Evolutionary conservation across 2,113 vertebrate species (phyloP), one percentile per base, ranked within the genome.

Genomic region (Pollachius pollachius): DNA sequence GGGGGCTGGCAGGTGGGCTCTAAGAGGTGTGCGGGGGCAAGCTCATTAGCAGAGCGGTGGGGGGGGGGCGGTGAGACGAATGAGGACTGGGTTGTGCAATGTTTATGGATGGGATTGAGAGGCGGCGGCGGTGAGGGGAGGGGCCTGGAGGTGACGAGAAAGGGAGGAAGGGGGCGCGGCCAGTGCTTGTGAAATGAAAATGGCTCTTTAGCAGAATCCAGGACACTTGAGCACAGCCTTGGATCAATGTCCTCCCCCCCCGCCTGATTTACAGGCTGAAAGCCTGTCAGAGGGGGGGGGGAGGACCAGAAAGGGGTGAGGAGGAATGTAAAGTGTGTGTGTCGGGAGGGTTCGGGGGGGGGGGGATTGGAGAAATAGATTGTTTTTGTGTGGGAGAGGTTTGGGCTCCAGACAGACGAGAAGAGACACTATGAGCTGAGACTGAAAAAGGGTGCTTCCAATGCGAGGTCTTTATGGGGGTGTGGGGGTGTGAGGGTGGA

Each of bases 201-300:
- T 92, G 91, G 89, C 91, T 92, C 88, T 91, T 92, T 91, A 93
- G 91, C 90, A 89, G 90, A 92, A 92, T 88, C 88, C 90, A 92
- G 89, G 90, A 93, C 90, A 88, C 89, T 91, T 86, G 78, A 78
- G 86, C 89, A 83, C 91, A 89, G 87, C 57, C 19, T 87, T 84
- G 85, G 88, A 93, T 93, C 90, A 93, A 93, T 93, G 89, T 87
- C 83, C 81, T 5, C 37, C 7, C 37, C 37, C 41, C 41, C 41
- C 41, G 6, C 41, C 88, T 93, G 91, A 93, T 93, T 93, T 93
- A 93, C 89, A 86, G 89, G 86, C 90, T 93, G 88, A 93, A 93
- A 92, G 92, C 92, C 91, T 92, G 91, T 93, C 91, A 91, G 83
- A 79, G 78, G 54, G 70, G 21, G 52, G 64, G 63, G 19, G 11